phyloP scores from a whole-genome alignment of 2,113 vertebrate genomes.

The Lasiurus borealis region DNA sequence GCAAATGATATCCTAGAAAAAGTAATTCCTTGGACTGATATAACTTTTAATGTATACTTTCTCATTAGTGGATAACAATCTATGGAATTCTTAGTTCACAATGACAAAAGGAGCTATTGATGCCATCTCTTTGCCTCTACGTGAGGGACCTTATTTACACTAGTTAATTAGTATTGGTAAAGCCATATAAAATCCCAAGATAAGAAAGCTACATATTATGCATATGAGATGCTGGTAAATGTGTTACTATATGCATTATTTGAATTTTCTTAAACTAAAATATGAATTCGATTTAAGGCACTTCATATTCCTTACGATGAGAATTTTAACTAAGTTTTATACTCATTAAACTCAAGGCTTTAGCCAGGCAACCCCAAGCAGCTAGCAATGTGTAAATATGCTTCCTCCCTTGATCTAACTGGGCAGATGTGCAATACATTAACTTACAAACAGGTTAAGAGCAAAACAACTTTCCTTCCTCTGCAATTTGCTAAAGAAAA shows the following conservation, averaged over 20 bases:
- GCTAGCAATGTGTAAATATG: constrained; percentile 6
- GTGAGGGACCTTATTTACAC: neutral
- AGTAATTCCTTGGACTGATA: constrained; percentile 1
- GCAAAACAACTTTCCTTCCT: constrained; percentile 50
- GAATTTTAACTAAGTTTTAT: constrained; percentile 36
- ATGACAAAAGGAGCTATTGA: neutral
- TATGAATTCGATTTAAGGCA: neutral
- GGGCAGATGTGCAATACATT: neutral
- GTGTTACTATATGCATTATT: constrained; percentile 2
- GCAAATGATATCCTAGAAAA: neutral
- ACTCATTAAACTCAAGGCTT: constrained; percentile 48
- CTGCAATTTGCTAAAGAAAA: constrained; percentile 41
- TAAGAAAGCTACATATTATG: neutral
- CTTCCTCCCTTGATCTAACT: neutral
- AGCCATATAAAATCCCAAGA: neutral
- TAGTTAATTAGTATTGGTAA: constrained; percentile 16
- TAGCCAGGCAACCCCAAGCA: constrained; percentile 2
- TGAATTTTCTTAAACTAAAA: constrained; percentile 46
- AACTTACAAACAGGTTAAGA: constrained; percentile 29
- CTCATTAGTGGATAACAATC: constrained; percentile 8
- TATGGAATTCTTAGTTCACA: neutral
- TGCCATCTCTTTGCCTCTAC: neutral
- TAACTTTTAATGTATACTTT: neutral
- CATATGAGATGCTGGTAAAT: neutral
- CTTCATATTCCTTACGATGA: constrained; percentile 6